Conservation (phyloP, 2,113 vertebrate genomes). For the Cephalopholis sonnerati region DNA sequence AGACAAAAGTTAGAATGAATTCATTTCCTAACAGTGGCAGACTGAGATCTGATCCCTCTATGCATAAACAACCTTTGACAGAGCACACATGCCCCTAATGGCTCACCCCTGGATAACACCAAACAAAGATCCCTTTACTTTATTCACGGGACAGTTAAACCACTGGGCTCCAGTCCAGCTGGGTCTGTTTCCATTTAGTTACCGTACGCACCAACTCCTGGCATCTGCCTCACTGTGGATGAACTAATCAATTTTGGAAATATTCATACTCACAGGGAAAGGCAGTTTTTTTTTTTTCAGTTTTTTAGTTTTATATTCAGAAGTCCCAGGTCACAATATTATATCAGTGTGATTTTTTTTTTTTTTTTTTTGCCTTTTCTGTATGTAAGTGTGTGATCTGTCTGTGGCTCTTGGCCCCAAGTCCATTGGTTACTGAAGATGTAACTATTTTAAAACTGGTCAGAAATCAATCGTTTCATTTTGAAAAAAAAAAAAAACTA, state of each 20-base stretch:
- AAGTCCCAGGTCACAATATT: neutral
- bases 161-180: conserved; percentile 45
- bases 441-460: neutral
- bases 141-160: conserved; percentile 26
- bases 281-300: no score
- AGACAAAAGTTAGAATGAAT: conserved; percentile 32
- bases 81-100: conserved; percentile 33
- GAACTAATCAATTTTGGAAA: conserved; percentile 15
- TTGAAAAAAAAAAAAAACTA: no score
- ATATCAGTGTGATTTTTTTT: neutral
- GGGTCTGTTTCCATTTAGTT: conserved; percentile 55
- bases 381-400: neutral
- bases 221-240: conserved; percentile 11
- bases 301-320: neutral
- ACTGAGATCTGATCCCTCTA: conserved; percentile 13
- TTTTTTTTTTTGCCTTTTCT: neutral
- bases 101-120: conserved; percentile 38
- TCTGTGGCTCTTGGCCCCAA: neutral
- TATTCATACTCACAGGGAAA: neutral
- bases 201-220: neutral
- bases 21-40: conserved; percentile 13
- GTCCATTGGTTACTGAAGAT: neutral
- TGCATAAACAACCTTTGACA: conserved; percentile 32
- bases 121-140: conserved; percentile 45
- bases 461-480: neutral